Evolutionary conservation across 2,888 invertebrate species (phyloP), one percentile per base, ranked within the genome.

Genomic region (Linnaemya tessellans): DNA sequence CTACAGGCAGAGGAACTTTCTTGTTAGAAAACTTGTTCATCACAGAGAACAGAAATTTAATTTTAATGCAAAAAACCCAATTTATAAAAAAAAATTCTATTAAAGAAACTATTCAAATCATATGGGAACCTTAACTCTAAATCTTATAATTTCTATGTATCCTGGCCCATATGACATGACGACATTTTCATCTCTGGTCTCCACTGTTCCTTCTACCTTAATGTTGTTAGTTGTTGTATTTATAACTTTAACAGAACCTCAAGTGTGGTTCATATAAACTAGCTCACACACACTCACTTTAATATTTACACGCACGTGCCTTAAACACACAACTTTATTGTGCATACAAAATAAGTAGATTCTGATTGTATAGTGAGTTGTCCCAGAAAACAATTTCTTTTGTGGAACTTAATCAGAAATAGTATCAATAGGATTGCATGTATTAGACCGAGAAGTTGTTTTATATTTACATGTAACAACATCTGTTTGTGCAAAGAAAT

Each of bases 221-320:
- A 58, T n/a, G 8, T 18, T 20, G 49, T 78, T 20, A 70, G 46
- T 65, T 41, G 49, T 74, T 71, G 62, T 70, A 71, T 65, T 51
- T 51, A 67, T 51, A 62, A 73, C 60, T 71, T 73, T 62, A 67
- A 56, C 54, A 68, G 30, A 74, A 54, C 58, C 67, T 46, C 54
- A 67, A 67, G 38, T 62, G 60, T 78, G 60, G 62, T 74, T 67
- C 4, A 46, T 73, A 64, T 68, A 67, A 80, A 82, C 73, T 81
- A 60, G 68, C 75, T 73, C 38, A 84, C 73, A 54, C 73, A 78
- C 25, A 70, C 30, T 78, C 25, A 70, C 77, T 43, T 13, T 25
- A 22, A 56, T 13, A 80, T 54, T 74, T 58, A 78, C 30, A 62
- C 18, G 58, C 81, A 73, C 56, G 30, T 70, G 41, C 43, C 30